Evolutionary conservation across 2,888 invertebrate genomes (phyloP).

Genomic region (Parapristionchus giblindavisi): DNA sequence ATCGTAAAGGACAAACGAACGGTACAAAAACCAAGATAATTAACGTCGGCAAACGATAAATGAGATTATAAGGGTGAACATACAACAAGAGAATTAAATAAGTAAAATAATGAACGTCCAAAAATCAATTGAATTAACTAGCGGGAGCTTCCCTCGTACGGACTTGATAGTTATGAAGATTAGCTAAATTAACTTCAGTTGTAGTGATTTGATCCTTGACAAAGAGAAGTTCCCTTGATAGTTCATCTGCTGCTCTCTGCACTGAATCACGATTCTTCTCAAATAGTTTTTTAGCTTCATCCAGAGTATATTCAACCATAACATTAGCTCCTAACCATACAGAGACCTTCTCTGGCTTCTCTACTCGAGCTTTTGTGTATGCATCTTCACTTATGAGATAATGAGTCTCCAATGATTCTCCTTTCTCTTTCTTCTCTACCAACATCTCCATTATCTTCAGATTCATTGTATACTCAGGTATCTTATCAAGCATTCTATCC

Average conservation of each 20-base stretch:
- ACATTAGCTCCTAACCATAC: slow-evolving; percentile 65
- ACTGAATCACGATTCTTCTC: slow-evolving; percentile 50
- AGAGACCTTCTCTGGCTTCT: slow-evolving; percentile 56
- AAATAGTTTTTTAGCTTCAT: slow-evolving; percentile 62
- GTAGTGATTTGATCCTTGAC: slow-evolving; percentile 96
- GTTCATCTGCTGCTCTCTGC: slow-evolving; percentile 72
- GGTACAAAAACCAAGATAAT: slow-evolving; percentile 5
- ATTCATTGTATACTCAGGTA: slow-evolving; percentile 62
- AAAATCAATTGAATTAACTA: not conserved
- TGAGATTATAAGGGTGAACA: too few species aligned
- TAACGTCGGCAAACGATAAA: not conserved
- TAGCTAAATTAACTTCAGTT: slow-evolving; percentile 97
- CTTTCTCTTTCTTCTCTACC: slow-evolving; percentile 64
- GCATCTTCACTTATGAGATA: slow-evolving; percentile 57
- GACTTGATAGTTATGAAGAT: slow-evolving; percentile 97
- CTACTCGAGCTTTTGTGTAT: slow-evolving; percentile 54
- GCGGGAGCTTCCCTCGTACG: slow-evolving; percentile 1
- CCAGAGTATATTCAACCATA: slow-evolving; percentile 66
- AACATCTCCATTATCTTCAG: slow-evolving; percentile 85
- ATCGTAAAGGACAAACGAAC: too few species aligned
- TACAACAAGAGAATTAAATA: not conserved
- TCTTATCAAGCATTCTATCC: slow-evolving; percentile 49
- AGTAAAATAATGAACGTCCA: not conserved
- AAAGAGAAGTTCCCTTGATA: slow-evolving; percentile 92
- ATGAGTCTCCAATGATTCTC: slow-evolving; percentile 56